A percentile compares a stretch with the other conserved stretches of the same genome.
phyloP scores from a whole-genome alignment of 2,797 vertebrate genomes.

The Ctenopoma kingsleyae region DNA sequence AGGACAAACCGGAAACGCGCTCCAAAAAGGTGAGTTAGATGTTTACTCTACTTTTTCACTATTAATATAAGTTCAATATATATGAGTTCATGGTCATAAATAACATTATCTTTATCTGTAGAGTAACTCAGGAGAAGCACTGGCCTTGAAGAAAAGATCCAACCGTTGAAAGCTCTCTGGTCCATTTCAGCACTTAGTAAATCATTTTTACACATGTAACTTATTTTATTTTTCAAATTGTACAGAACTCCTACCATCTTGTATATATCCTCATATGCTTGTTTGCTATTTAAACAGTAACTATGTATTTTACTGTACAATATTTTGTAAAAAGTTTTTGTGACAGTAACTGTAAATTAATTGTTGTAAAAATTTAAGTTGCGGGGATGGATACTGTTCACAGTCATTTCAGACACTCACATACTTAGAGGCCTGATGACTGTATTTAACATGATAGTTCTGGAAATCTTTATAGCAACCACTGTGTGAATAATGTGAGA shows the following conservation, averaged over 20 bases:
- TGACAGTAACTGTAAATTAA: constrained; percentile 36
- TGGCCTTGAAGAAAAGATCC: constrained; percentile 46
- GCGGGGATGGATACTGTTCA: constrained; percentile 5
- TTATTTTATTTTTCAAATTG: constrained; percentile 60
- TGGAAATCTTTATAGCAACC: constrained; percentile 27
- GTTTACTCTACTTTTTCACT: not conserved
- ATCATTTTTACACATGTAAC: constrained; percentile 63
- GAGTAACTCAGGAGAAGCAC: constrained; percentile 64
- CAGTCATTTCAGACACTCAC: constrained; percentile 5
- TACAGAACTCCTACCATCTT: constrained; percentile 41
- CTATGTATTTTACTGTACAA: constrained; percentile 62
- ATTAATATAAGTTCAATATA: too few relatives aligned
- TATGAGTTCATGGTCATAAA: not conserved
- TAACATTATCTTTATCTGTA: constrained; percentile 55
- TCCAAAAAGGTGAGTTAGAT: constrained; percentile 65
- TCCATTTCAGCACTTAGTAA: constrained; percentile 64
- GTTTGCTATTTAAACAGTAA: constrained; percentile 60
- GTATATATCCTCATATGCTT: constrained; percentile 52
- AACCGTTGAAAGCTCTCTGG: constrained; percentile 15
- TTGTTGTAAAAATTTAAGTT: constrained; percentile 24
- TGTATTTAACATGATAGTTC: not conserved
- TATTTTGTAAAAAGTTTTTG: constrained; percentile 54
- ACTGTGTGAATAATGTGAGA: constrained; percentile 29
- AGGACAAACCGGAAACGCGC: constrained; percentile 42
- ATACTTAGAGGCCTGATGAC: constrained; percentile 4